A percentile compares a stretch with the other conserved stretches of the same genome.
Conservation (phyloP, 2,113 vertebrate species). For the Anguilla japonica region DNA sequence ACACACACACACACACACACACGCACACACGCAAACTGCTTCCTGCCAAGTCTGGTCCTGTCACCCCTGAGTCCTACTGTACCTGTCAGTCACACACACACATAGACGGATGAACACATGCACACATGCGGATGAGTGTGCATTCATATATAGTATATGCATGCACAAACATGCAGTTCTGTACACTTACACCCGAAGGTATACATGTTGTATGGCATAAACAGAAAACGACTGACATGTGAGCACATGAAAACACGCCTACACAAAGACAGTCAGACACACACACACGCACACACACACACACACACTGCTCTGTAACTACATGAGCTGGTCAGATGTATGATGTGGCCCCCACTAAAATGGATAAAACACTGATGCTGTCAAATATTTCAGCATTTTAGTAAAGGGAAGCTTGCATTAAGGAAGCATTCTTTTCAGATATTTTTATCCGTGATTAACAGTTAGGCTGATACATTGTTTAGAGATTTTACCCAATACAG, state of each 20-base stretch:
- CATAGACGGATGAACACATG: not conserved
- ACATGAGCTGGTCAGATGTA: not conserved
- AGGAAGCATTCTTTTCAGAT: not conserved
- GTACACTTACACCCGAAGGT: not conserved
- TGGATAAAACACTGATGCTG: not conserved
- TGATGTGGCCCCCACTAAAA: not conserved
- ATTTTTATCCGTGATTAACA: not conserved
- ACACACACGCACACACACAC: slow-evolving; percentile 22
- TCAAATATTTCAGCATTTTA: not conserved
- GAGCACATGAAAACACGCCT: slow-evolving; percentile 9
- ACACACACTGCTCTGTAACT: not conserved
- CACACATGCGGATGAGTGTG: not conserved
- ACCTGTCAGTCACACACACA: not conserved
- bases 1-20: not conserved
- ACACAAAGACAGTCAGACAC: slow-evolving; percentile 15
- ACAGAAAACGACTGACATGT: slow-evolving; percentile 20
- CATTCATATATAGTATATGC: too few species aligned
- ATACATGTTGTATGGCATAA: slow-evolving; percentile 16
- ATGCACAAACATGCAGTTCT: not conserved
- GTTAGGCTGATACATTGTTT: too few species aligned
- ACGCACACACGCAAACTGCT: too few species aligned
- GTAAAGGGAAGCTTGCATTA: not conserved
- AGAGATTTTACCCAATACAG: too few species aligned
- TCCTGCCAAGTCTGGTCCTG: not conserved
- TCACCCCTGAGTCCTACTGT: too few species aligned